Evolutionary conservation across 2,797 vertebrate genomes (phyloP), one percentile per base, ranked within the genome.

Genomic region (Peromyscus nudipes): DNA sequence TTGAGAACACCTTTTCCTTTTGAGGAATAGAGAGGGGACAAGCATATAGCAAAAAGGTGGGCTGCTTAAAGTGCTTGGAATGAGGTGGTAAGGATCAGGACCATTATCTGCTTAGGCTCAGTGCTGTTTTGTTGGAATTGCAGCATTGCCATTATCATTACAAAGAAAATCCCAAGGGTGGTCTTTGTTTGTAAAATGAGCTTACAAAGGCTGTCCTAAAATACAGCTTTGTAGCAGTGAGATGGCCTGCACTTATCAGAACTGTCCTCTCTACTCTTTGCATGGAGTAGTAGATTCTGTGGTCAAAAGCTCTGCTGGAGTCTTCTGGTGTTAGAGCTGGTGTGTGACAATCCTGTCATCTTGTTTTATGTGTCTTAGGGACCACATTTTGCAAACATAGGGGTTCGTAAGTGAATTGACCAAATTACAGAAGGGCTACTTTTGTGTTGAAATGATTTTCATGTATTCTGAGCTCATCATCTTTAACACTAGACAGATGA

Each of bases 101-200:
- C n/a, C 57, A 88, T 73, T 62, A 29, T 13, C n/a, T 80, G 21
- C 67, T 29, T 43, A 5, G n/a, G 43, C 3, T 55, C 25, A 6
- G 10, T 0, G 37, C 60, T 62, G 37, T 37, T 4, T 0, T 11
- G 2, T 12, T 1, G 55, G 52, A 65, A 21, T 69, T 6, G 12
- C 46, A 37, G 43, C 67, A 7, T 67, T 43, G 55, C 37, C 34
- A 1, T 40, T 71, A 46, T 79, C 34, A 3, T 40, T 71, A 27
- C 10, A 19, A 31, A 31, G 21, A 16, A n/a, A 60, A 11, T 17
- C 43, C 14, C 11, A 75, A 43, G 27, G 37, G 12, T 81, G 10
- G 27, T 21, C 60, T 85, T 80, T 6, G 75, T 85, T 67, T 92
- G 69, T 55, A 46, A 84, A 85, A 62, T n/a, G 67, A 60, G 46